phyloP scores from a whole-genome alignment of 2,888 invertebrate genomes.

The Holacanthella duospinosa region DNA sequence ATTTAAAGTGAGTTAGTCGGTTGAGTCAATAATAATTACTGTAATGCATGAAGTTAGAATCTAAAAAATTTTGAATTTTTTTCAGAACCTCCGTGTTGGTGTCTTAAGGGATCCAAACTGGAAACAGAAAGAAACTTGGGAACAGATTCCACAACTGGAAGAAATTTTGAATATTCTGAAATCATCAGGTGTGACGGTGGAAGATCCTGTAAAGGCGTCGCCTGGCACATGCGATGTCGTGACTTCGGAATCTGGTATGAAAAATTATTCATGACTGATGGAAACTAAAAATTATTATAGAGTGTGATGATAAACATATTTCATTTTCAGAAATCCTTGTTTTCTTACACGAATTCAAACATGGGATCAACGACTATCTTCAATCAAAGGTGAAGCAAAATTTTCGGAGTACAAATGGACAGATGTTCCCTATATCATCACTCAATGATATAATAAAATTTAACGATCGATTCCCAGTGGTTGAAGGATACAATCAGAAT shows the following conservation, averaged over 20 bases:
- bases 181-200: background rate
- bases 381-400: background rate
- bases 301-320: too few relatives aligned
- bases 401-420: background rate
- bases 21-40: too few relatives aligned
- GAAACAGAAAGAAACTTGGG: background rate
- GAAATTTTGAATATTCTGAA: background rate
- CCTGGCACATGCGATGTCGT: background rate
- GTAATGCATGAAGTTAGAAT: background rate
- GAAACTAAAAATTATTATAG: background rate
- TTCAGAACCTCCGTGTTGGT: slow-evolving; percentile 3
- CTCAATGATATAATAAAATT: slow-evolving; percentile 1
- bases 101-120: slow-evolving; percentile 3
- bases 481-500: background rate
- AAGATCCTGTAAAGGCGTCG: background rate
- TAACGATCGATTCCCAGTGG: background rate
- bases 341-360: background rate
- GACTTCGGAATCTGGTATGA: background rate
- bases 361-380: slow-evolving; percentile 2
- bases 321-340: background rate
- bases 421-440: background rate
- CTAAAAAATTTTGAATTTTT: background rate
- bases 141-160: slow-evolving; percentile 3
- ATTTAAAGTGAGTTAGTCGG: background rate
- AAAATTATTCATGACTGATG: background rate